Evolutionary conservation across 2,113 vertebrate species (phyloP), one percentile per base, ranked within the genome.

Genomic region (Chlamydotis undulata): DNA sequence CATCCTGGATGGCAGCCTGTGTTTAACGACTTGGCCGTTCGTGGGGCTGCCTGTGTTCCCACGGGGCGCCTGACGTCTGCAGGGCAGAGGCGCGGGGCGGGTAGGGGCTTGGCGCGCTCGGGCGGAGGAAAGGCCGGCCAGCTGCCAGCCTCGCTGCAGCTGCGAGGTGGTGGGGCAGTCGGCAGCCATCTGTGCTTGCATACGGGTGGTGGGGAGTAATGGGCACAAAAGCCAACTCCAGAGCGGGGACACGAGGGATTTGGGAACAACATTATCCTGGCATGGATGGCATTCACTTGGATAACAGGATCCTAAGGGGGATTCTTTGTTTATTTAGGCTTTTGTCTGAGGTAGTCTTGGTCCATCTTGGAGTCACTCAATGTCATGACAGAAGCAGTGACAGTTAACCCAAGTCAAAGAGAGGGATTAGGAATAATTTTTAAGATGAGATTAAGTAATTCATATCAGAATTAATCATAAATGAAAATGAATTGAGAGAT

Each of bases 131-230:
- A 12, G 15, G 24, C 3, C 3, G 63, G 47, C 4, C 11, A 17
- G 59, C n/a, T 15, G 9, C 21, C 4, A 5, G 45, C 39, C 35
- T 22, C 1, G 12, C 56, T 12, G 21, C 1, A 3, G 26, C 26
- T 31, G 26, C 1, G 8, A 9, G 50, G 49, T 18, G 31, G 14
- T 3, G 8, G 15, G 39, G 60, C 31, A 31, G 29, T 2, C 0
- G 4, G 35, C 16, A 24, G 12, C 33, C 6, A 7, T 12, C 10
- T 21, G 14, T 23, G 33, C 28, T 4, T 31, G 49, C 35, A 2
- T 15, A 4, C 16, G 67, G 61, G 19, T 8, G 18, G 7, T n/a
- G 37, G 31, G 77, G 47, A 49, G 18, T 22, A 12, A 23, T 1
- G 8, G 50, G 83, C 43, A 64, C 2, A 2, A 6, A 31, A 33